Base-by-base conservation (phyloP, 2,888 invertebrate species). In the Eremobia ochroleuca region DNA sequence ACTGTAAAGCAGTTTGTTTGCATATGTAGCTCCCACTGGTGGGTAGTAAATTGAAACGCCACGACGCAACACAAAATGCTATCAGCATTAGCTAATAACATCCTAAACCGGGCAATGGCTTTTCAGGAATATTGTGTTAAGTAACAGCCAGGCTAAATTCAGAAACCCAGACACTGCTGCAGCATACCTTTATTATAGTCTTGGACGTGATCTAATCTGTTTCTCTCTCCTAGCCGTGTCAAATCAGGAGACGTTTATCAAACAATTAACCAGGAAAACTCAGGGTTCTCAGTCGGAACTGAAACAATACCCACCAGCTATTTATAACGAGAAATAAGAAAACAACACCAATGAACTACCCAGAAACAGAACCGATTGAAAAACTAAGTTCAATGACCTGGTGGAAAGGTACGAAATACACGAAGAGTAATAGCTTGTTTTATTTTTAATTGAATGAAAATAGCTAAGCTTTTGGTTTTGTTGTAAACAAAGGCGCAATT, bases 231-330 rank as follows among this genome's bases (percentile, higher is more conserved):
- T 1, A 65, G 25, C 31, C 43, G 49, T 62, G 59, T 40, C 46
- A 15, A 81, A 77, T 77, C 46, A 28, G 28, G n/a, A 15, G n/a
- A 49, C 18, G 40, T 62, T 21, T 21, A 43, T 58, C 37, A 72
- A 85, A 74, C 64, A 81, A 81, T 59, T 65, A 62, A 74, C n/a
- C 6, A 68, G 85, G 73, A 78, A 77, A 85, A 68, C 34, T 25
- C 13, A 25, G 11, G 21, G 61, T 69, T 66, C 46, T 79, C 66
- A 46, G 11, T 77, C 66, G 73, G 37, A 67, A 68, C 73, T 64
- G 31, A 79, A 59, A 83, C 80, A 83, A 79, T 66, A 55, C 58
- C 55, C 13, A 59, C 15, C 49, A 62, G n/a, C 65, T 71, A 79
- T 70, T 40, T 71, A 43, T n/a, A 46, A 49, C 55, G 21, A 65